Percentiles rank a stretch among this genome's conserved stretches.
Conservation (phyloP, 2,797 vertebrate genomes). For the Pterois miles region DNA sequence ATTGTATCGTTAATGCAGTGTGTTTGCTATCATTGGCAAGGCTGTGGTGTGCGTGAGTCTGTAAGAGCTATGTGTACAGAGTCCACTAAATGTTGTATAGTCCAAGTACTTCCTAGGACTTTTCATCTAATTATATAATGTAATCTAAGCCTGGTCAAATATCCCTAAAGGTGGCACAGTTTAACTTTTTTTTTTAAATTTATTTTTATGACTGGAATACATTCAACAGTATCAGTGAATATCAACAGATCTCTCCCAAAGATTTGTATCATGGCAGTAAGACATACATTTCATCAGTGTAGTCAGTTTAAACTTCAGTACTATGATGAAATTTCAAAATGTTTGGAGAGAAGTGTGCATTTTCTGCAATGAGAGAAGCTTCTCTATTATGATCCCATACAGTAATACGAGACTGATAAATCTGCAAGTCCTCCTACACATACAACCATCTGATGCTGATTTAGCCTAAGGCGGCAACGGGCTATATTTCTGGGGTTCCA, state of each 20-base stretch:
- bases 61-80: background rate
- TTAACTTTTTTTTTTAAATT: too few relatives aligned
- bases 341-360: too few relatives aligned
- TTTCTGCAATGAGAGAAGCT: too few relatives aligned
- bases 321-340: background rate
- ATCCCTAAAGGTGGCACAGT: background rate
- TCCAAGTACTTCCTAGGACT: background rate
- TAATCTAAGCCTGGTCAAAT: background rate
- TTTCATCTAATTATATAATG: background rate
- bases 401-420: too few relatives aligned
- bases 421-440: too few relatives aligned
- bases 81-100: background rate
- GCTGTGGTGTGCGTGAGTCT: conserved; percentile 8
- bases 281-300: background rate
- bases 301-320: background rate
- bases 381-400: too few relatives aligned
- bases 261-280: background rate
- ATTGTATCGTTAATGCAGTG: conserved; percentile 57
- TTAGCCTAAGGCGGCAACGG: too few relatives aligned
- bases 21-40: conserved; percentile 11
- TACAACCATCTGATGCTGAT: too few relatives aligned
- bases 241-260: background rate
- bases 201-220: background rate
- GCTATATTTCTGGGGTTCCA: too few relatives aligned
- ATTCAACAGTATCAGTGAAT: background rate